Evolutionary conservation across 2,797 vertebrate genomes (phyloP).

Genomic region (Ibycter americanus): DNA sequence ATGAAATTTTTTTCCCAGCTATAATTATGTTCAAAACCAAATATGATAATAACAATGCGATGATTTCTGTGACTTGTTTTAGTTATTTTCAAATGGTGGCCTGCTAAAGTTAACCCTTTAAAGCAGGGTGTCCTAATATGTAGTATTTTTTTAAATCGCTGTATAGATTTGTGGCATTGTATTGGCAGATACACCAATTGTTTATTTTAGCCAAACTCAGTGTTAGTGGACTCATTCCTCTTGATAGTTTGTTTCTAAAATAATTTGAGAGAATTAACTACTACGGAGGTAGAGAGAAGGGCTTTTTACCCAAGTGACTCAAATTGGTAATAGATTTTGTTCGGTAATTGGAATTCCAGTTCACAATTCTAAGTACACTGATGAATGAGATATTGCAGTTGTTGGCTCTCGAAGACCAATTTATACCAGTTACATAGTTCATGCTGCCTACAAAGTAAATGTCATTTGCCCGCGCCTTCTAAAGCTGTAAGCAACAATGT

Average conservation of each 20-base stretch:
- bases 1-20: neutral
- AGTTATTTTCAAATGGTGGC: neutral
- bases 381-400: slow-evolving; percentile 8
- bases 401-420: neutral
- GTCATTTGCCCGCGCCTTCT: neutral
- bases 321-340: neutral
- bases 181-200: neutral
- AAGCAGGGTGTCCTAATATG: neutral
- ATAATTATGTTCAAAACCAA: neutral
- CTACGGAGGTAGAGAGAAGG: neutral
- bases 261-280: neutral
- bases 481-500: neutral
- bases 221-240: neutral
- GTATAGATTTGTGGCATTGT: neutral
- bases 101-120: neutral
- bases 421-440: neutral
- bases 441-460: neutral
- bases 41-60: neutral
- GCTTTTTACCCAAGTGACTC: neutral
- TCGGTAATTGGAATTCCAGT: slow-evolving; percentile 19
- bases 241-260: neutral
- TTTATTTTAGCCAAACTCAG: neutral
- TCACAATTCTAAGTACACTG: neutral
- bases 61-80: neutral
- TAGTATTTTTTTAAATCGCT: neutral